Percentiles rank a stretch among this genome's conserved stretches.
phyloP scores from a whole-genome alignment of 2,113 vertebrate species.

The Stictonetta naevosa region DNA sequence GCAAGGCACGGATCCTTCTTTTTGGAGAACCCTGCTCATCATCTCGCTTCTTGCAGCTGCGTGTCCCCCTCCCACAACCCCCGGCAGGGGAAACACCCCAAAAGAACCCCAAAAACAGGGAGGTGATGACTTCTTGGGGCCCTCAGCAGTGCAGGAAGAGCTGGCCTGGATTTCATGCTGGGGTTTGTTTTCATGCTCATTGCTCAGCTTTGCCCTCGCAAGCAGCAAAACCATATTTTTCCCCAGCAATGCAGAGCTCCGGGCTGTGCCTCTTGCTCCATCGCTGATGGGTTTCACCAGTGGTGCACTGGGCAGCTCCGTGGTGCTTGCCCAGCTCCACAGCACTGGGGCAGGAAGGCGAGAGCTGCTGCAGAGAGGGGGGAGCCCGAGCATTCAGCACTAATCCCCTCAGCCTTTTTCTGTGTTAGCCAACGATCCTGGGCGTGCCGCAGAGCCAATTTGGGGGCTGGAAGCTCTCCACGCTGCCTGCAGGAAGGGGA shows the following conservation, averaged over 20 bases:
- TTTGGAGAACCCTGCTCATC: not conserved
- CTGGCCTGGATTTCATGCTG: not conserved
- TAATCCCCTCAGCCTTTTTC: not conserved
- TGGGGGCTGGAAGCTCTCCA: not conserved
- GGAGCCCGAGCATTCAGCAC: not conserved
- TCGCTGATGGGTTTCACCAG: not conserved
- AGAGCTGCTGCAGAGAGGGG: not conserved
- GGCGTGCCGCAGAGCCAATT: too few relatives aligned
- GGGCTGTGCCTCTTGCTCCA: not conserved
- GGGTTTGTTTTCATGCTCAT: not conserved
- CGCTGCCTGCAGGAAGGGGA: not conserved
- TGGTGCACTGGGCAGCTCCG: too few relatives aligned
- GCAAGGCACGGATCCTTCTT: not conserved
- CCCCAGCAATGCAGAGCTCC: fast-evolving
- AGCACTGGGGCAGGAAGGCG: too few relatives aligned
- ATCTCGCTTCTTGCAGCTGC: fast-evolving
- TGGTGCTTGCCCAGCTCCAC: too few relatives aligned
- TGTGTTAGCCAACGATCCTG: not conserved
- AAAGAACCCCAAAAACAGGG: not conserved
- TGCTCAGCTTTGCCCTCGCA: not conserved
- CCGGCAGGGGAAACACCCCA: not conserved
- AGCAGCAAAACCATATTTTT: not conserved
- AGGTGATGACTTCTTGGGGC: fast-evolving
- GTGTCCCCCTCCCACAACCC: too few relatives aligned
- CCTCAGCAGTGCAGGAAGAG: not conserved